Evolutionary conservation across 2,888 invertebrate genomes (phyloP), one percentile per base, ranked within the genome.

Genomic region (Coleophora deauratella): DNA sequence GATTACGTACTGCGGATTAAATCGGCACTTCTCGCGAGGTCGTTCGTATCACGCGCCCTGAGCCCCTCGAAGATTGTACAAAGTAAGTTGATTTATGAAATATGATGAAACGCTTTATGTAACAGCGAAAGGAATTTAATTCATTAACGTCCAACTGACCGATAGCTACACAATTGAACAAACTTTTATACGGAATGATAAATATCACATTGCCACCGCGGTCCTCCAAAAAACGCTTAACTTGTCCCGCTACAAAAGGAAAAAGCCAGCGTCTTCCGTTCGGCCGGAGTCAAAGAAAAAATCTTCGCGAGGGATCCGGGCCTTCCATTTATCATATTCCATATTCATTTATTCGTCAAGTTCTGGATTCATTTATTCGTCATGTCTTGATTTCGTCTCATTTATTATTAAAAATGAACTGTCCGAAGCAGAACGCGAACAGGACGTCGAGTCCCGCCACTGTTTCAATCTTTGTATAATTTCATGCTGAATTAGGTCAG

Each of bases 331-430:
- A 85, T 85, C 84, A 85, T 85, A 85, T 85, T 85, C 85, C 84
- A 85, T 85, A 85, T 85, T 85, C 85, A 85, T 85, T 85, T 85
- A 84, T 85, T 85, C 85, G 85, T 86, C 86, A 82, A 86, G 86
- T 86, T 81, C 85, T 84, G 82, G 85, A 85, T 85, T 86, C 86
- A 86, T 86, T 86, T 86, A 86, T 86, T 86, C 86, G 85, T 85
- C 86, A 82, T 80, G 82, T 85, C 85, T 85, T 86, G 86, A 86
- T 86, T 86, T 86, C 86, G 76, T 84, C 84, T 85, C 86, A 86
- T 86, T 86, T 86, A 85, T 85, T 86, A 86, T 86, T 86, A 86
- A 86, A 86, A 86, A 86, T 86, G 86, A 86, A 82, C 85, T 86
- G 86, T 86, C 86, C 74, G 60, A 58, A 75, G 68, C 86, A 86